Evolutionary conservation across 1,140 invertebrate species (phyloP).

Genomic region (Oncopodura yosiiana): DNA sequence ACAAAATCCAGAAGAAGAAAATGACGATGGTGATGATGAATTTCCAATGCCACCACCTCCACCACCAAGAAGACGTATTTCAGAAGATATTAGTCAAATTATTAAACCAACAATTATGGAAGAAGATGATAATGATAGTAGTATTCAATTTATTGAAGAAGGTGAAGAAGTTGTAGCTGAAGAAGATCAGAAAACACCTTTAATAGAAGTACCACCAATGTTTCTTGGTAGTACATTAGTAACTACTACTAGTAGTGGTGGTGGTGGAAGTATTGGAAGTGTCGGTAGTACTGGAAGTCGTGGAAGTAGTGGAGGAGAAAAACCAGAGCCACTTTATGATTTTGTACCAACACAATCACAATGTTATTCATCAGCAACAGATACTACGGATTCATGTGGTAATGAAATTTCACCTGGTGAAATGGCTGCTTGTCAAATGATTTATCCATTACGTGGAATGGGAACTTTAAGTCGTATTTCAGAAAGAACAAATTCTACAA

Average conservation of each 20-base stretch:
- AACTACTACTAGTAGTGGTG: too few species aligned
- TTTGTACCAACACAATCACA: conserved; percentile 17
- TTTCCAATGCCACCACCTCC: conserved; percentile 25
- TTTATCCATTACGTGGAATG: neutral
- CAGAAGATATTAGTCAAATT: neutral
- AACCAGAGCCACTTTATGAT: conserved; percentile 21
- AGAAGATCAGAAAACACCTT: too few species aligned
- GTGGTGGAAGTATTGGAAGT: too few species aligned
- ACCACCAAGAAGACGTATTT: neutral
- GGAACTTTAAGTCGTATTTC: conserved; percentile 22
- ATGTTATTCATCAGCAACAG: conserved; percentile 10
- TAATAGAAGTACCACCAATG: too few species aligned
- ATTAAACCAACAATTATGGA: conserved; percentile 2
- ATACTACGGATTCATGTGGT: conserved; percentile 3
- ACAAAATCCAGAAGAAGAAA: conserved; percentile 1
- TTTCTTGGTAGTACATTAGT: too few species aligned
- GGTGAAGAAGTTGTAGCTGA: too few species aligned
- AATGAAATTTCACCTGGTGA: neutral
- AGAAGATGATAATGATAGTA: too few species aligned
- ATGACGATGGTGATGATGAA: conserved; percentile 10
- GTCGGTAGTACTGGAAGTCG: too few species aligned
- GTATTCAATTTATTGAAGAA: too few species aligned
- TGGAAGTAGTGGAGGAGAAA: too few species aligned
- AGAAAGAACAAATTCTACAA: conserved; percentile 20
- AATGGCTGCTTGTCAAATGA: neutral